phyloP scores from a whole-genome alignment of 2,113 vertebrate species.

The Chionomys nivalis region DNA sequence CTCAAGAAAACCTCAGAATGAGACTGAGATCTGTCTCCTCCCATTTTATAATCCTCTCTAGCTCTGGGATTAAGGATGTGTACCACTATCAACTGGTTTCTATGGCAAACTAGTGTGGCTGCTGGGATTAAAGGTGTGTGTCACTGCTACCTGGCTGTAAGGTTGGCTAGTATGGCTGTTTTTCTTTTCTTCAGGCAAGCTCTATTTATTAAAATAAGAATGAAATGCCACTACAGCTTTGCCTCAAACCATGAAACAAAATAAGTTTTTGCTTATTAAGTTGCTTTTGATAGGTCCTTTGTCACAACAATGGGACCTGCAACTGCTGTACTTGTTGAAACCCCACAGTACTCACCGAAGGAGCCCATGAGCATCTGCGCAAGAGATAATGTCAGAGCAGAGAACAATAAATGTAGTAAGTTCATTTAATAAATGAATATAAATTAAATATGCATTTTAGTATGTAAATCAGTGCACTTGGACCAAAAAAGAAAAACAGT shows the following conservation, averaged over 20 bases:
- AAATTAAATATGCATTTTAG: not conserved
- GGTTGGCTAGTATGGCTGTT: too few species aligned
- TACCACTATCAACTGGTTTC: too few species aligned
- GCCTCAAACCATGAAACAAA: not conserved
- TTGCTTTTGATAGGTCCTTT: not conserved
- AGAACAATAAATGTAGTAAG: not conserved
- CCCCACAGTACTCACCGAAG: not conserved
- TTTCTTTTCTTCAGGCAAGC: too few species aligned
- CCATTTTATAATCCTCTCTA: too few species aligned
- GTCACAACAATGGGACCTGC: not conserved
- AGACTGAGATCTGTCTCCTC: too few species aligned
- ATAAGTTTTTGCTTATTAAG: not conserved
- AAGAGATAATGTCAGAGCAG: too few species aligned
- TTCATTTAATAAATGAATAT: not conserved
- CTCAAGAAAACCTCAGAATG: too few species aligned
- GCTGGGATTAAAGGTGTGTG: too few species aligned
- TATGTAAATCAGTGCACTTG: not conserved
- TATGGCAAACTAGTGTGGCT: too few species aligned
- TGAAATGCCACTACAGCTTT: not conserved
- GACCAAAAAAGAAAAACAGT: not conserved
- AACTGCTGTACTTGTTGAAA: not conserved
- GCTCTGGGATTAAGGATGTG: too few species aligned
- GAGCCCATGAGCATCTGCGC: not conserved
- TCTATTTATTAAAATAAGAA: too few species aligned
- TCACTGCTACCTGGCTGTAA: too few species aligned